phyloP scores from a whole-genome alignment of 1,140 invertebrate genomes.

The Drosophila novamexicana region DNA sequence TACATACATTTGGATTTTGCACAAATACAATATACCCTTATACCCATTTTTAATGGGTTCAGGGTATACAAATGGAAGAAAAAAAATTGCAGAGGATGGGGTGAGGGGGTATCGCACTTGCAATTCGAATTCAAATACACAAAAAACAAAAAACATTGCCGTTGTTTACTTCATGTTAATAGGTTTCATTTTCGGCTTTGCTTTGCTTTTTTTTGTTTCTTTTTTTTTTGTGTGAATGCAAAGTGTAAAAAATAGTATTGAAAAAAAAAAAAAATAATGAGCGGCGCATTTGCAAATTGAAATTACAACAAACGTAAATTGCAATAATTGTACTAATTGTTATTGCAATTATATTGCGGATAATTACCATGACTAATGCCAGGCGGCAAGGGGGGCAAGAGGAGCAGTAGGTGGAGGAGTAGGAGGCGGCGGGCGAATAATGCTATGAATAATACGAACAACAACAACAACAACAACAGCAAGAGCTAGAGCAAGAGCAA shows the following conservation, averaged over 20 bases:
- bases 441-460: slow-evolving; percentile 59
- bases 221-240: slow-evolving; percentile 28
- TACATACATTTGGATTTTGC: too few species aligned
- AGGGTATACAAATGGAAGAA: slow-evolving; percentile 51
- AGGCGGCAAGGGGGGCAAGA: neutral
- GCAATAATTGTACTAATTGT: slow-evolving; percentile 82
- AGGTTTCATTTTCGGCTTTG: neutral
- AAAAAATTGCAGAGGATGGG: slow-evolving; percentile 5
- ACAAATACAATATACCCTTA: too few species aligned
- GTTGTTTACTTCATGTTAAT: neutral
- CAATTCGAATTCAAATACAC: neutral
- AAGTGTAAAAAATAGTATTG: slow-evolving; percentile 34
- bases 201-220: slow-evolving; percentile 12
- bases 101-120: too few species aligned
- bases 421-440: slow-evolving; percentile 49
- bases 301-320: slow-evolving; percentile 74
- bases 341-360: slow-evolving; percentile 76
- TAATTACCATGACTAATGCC: slow-evolving; percentile 80
- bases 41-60: too few species aligned
- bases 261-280: slow-evolving; percentile 58
- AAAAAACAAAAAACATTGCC: neutral
- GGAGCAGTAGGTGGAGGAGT: too few species aligned
- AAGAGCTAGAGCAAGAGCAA: too few species aligned
- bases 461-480: slow-evolving; percentile 15
- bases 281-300: slow-evolving; percentile 70